Evolutionary conservation across 2,888 invertebrate genomes (phyloP).

Genomic region (Disparrhopalites patrizii): DNA sequence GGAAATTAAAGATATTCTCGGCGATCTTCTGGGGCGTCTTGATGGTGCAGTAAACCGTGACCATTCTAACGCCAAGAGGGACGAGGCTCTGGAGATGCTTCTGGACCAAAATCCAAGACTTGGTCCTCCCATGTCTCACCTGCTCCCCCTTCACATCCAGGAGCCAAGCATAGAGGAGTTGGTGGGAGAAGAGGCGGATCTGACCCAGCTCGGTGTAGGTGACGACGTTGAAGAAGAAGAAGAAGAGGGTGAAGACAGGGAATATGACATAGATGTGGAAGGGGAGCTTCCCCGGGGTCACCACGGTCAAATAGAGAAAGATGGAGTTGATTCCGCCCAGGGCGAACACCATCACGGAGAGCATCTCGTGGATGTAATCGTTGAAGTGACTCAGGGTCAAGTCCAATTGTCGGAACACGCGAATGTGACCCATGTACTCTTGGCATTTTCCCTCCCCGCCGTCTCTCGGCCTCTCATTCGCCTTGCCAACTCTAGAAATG

Average conservation of each 20-base stretch:
- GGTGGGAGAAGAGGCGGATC: background rate
- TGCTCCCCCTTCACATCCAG: background rate
- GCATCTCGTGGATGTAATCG: background rate
- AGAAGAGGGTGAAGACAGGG: background rate
- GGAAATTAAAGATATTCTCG: background rate
- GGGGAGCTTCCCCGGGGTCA: background rate
- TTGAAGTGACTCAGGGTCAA: background rate
- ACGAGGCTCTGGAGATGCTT: background rate
- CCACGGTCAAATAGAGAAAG: background rate
- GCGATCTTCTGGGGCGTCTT: background rate
- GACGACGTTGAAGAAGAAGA: background rate
- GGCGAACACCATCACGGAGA: background rate
- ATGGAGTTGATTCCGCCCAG: background rate
- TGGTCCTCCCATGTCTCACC: background rate
- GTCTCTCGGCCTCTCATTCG: no score
- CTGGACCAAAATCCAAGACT: background rate
- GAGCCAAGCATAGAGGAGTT: background rate
- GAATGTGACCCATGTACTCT: no score
- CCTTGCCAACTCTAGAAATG: no score
- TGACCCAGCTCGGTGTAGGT: background rate
- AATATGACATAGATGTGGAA: background rate
- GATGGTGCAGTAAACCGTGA: background rate
- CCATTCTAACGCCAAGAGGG: background rate
- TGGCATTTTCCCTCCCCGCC: no score
- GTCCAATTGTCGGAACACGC: background rate